Base-by-base conservation (phyloP, 2,888 invertebrate species). In the Phrixothrix hirtus region DNA sequence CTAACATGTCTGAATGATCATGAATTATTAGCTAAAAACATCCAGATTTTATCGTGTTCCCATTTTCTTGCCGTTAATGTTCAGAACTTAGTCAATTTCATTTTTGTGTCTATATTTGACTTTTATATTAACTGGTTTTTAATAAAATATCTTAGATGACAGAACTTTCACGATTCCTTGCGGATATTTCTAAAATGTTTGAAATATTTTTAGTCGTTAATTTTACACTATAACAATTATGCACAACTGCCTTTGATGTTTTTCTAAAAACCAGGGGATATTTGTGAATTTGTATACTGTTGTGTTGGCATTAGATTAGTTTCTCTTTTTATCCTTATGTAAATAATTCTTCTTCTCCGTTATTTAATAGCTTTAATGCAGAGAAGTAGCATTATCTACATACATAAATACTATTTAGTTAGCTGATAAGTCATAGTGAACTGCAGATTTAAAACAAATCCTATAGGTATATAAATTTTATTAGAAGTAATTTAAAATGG, bases 11-110 rank as follows among this genome's bases (percentile, higher is more conserved):
- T 39, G 51, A 43, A 41, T 48, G 51, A 57, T 58, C 58, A 59
- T 61, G 55, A 58, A 58, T 58, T 52, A 46, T 62, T 60, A 63
- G 60, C 61, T 61, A 63, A 60, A 59, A 41, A 52, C 56, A 51
- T 58, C 35, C 49, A 46, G 14, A 31, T 31, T 43, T 42, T 35
- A 21, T 13, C 16, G 15, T 26, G 32, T 51, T 41, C 36, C 16
- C 5, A 39, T 48, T 43, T 53, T 15, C 43, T 41, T 53, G 43
- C 37, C 36, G n/a, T n/a, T n/a, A n/a, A n/a, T n/a, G n/a, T n/a
- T n/a, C n/a, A n/a, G n/a, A n/a, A n/a, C n/a, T n/a, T n/a, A n/a
- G n/a, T n/a, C n/a, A n/a, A n/a, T n/a, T n/a, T n/a, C n/a, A n/a
- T n/a, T n/a, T n/a, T n/a, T n/a, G n/a, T n/a, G n/a, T n/a, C n/a